A percentile compares a stretch with the other conserved stretches of the same genome.
Conservation (phyloP, 2,797 vertebrate genomes). For the Alcedo atthis region DNA sequence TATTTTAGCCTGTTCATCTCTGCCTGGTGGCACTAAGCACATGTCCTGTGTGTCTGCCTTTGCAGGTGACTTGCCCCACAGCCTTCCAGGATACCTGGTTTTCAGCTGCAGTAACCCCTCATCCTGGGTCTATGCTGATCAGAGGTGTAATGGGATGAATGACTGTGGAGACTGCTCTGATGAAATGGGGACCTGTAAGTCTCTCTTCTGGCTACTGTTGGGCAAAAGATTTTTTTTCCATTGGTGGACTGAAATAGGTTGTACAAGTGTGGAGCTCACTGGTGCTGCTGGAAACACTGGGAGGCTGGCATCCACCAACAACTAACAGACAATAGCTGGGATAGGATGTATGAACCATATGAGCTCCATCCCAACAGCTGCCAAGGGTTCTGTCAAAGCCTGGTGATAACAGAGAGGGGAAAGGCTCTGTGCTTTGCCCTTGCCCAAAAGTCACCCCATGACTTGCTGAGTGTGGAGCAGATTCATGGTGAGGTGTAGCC, state of each 20-base stretch:
- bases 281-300: neutral
- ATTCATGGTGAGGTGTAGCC: fast-evolving
- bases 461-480: neutral
- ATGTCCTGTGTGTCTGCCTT: neutral
- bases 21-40: neutral
- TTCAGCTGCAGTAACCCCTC: slow-evolving; percentile 72
- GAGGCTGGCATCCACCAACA: neutral
- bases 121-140: slow-evolving; percentile 79
- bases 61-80: slow-evolving; percentile 75
- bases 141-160: slow-evolving; percentile 76
- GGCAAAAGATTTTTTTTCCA: neutral
- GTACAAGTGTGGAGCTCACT: neutral
- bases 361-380: neutral
- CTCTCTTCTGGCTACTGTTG: neutral
- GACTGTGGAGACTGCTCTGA: slow-evolving; percentile 83
- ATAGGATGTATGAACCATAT: fast-evolving
- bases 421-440: neutral
- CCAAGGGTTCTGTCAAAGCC: neutral
- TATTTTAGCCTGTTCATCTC: fast-evolving
- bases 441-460: fast-evolving
- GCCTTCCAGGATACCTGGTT: slow-evolving; percentile 74
- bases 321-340: neutral
- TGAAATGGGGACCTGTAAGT: slow-evolving; percentile 75
- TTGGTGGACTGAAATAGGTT: neutral
- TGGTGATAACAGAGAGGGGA: fast-evolving